Base-by-base conservation (phyloP, 2,797 vertebrate species). In the Eulemur albifrons region DNA sequence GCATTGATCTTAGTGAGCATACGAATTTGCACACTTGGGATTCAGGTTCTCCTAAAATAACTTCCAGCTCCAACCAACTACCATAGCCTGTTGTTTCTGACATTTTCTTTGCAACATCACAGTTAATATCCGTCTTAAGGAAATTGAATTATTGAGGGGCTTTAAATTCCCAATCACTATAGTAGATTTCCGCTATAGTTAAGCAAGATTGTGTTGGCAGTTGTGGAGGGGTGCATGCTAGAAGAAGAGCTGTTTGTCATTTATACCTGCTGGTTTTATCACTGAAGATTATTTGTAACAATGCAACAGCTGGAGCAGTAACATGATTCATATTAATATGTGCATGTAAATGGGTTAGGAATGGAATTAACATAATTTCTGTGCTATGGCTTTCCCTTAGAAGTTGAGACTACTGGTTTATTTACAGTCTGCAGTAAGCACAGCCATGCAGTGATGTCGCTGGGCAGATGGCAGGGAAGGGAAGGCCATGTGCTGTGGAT, bases 391-490 rank as follows among this genome's bases (percentile, higher is more conserved):
- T 95, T 90, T 82, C 83, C 32, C 80, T 93, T 76, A 77, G 83
- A 95, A 93, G 94, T 94, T 54, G 86, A 92, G 92, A 82, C 45
- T 96, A 50, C 73, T 88, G 95, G 94, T 95, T 95, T 97, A 94
- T 97, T 96, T 97, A 96, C 97, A 92, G 96, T 94, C 83, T 88
- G 90, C 79, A 50, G 82, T 21, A 38, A 30, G 35, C 73, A 35
- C 65, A 85, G 93, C 86, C 94, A 85, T 91, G 93, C 86, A 57
- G 57, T 50, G 40, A 25, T 12, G 90, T 20, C 59, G 57, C 48
- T n/a, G 94, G 38, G 70, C 97, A 97, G 96, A 95, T 96, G 97
- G 96, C 6, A 40, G 73, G 52, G 80, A 73, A 75, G 48, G 72
- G 69, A 54, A 73, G 87, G 88, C 96, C 93, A 45, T 50, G 89